Evolutionary conservation across 2,888 invertebrate species (phyloP).

Genomic region (Itoplectis maculator): DNA sequence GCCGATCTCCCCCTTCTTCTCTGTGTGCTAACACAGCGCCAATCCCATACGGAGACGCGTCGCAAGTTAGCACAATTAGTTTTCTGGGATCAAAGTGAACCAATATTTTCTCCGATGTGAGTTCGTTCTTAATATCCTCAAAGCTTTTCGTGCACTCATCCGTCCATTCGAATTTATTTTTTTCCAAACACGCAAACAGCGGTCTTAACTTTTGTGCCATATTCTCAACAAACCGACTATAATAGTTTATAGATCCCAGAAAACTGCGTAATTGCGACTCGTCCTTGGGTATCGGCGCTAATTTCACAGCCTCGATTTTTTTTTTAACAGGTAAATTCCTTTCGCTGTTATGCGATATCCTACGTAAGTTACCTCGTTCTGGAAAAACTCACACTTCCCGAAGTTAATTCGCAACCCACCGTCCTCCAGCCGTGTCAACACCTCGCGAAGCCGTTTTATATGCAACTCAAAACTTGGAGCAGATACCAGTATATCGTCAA

Average conservation of each 20-base stretch:
- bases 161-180: not conserved
- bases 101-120: not conserved
- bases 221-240: not conserved
- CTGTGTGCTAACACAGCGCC: not conserved
- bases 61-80: not conserved
- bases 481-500: conserved; percentile 32
- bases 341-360: conserved; percentile 14
- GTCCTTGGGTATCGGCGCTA: conserved; percentile 53
- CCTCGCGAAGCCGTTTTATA: not conserved
- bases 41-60: not conserved
- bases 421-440: conserved; percentile 23
- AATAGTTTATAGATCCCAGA: conserved; percentile 2
- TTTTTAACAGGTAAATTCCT: not conserved
- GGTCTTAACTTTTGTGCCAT: not conserved
- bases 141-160: not conserved
- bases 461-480: too few relatives aligned
- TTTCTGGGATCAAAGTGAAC: conserved; percentile 1
- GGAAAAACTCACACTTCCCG: not conserved
- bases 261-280: not conserved
- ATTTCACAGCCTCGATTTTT: conserved; percentile 9
- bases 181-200: not conserved
- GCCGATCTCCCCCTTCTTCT: too few relatives aligned
- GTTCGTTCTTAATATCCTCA: not conserved
- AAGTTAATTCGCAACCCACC: not conserved
- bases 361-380: conserved; percentile 3